Base-by-base conservation (phyloP, 2,888 invertebrate genomes). In the Unio pictorum region DNA sequence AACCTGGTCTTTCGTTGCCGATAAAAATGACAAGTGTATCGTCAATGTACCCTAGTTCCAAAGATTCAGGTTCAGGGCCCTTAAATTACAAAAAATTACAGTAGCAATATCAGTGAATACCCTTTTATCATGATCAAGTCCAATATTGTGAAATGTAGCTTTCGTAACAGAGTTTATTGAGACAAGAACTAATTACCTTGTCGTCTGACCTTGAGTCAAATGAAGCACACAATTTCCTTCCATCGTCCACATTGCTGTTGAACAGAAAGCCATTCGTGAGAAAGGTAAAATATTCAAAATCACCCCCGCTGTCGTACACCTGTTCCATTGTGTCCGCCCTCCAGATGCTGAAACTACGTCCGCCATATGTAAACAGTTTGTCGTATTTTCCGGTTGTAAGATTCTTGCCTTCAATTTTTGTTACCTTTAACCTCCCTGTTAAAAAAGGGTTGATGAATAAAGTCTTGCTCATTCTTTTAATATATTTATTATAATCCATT, bases 1-100 rank as follows among this genome's bases (percentile, higher is more conserved):
- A 74, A 18, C 85, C 85, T 0, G 85, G 84, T n/a, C 81, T 63
- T 69, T 86, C 86, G 57, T 75, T 79, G 3, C 83, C 85, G 8
- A 85, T 73, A 64, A 86, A 79, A 17, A 86, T 56, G 1, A 85
- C 28, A 1, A 79, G 73, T 15, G 73, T 68, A 20, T 73, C 73
- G 3, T 73, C 75, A 54, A 84, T 70, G 17, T 76, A 72, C 8
- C 71, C 84, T 15, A 83, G 69, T 3, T 77, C 79, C 8, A 85
- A 58, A 18, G 77, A 72, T 67, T 85, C 85, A 1, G 80, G 70
- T 64, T 86, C 85, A 7, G 81, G 80, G 0, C 86, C 85, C 85
- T 84, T 26, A 55, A 18, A 11, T 30, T 45, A 6, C 20, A 54
- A 63, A 18, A 61, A 15, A 30, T 30, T 4, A 15, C 8, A 15